phyloP scores from a whole-genome alignment of 2,888 invertebrate genomes.

The Dryobotodes eremita region DNA sequence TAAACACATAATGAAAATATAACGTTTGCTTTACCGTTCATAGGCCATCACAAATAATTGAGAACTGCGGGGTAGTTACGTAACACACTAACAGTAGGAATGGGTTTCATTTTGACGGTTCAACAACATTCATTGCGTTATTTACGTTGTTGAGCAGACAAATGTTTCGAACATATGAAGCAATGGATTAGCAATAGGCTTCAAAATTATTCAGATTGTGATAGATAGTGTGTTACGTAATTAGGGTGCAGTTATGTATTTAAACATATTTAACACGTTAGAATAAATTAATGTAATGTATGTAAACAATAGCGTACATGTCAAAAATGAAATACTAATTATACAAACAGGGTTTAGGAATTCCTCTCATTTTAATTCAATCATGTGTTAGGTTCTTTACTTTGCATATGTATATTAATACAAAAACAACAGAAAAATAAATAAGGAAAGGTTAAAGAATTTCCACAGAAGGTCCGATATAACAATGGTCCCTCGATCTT shows the following conservation, averaged over 20 bases:
- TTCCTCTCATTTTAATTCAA: background rate
- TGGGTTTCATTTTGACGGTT: no score
- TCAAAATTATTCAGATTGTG: no score
- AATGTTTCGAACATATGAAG: no score
- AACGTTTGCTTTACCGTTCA: background rate
- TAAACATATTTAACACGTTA: background rate
- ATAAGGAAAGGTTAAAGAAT: conserved; percentile 13
- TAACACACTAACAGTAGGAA: no score
- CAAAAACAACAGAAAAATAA: conserved; percentile 5
- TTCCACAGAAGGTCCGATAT: background rate
- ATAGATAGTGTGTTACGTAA: no score
- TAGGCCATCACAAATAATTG: background rate
- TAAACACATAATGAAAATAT: background rate
- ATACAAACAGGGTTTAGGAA: background rate
- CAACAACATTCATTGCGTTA: no score
- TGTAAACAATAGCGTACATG: background rate
- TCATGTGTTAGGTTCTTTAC: background rate
- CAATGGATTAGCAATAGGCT: no score
- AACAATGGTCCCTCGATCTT: background rate
- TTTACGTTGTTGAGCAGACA: no score
- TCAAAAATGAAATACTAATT: background rate
- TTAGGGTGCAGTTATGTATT: no score
- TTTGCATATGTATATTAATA: background rate
- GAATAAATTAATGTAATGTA: conserved; percentile 2
- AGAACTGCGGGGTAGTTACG: no score